phyloP scores from a whole-genome alignment of 2,888 invertebrate genomes.

The Caenorhabditis sp. region DNA sequence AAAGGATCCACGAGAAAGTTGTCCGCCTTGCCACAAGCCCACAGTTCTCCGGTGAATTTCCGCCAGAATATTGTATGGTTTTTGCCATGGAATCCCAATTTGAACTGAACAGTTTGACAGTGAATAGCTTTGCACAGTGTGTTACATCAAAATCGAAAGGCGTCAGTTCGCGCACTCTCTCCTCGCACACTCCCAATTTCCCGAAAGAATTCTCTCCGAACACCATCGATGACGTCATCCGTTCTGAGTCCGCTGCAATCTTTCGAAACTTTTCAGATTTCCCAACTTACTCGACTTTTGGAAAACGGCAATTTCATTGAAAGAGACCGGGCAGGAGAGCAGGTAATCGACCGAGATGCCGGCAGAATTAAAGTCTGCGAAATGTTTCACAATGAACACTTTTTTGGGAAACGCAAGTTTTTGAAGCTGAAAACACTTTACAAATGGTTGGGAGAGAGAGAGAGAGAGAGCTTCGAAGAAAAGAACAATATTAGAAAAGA shows the following conservation, averaged over 20 bases:
- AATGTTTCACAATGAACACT: not conserved
- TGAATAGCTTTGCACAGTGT: not conserved
- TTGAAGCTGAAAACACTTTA: not conserved
- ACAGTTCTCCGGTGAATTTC: not conserved
- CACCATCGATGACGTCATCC: no score
- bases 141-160: not conserved
- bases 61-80: conserved; percentile 10
- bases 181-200: not conserved
- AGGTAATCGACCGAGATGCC: not conserved
- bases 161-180: not conserved
- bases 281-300: not conserved
- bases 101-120: no score
- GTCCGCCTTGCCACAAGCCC: conserved; percentile 2
- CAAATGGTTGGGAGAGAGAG: no score
- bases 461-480: no score
- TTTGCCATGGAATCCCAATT: not conserved
- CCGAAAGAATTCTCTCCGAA: not conserved
- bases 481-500: not conserved
- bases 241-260: no score
- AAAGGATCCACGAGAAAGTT: not conserved
- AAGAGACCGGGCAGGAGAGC: no score
- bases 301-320: not conserved
- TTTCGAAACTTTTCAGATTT: no score
- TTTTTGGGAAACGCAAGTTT: not conserved
- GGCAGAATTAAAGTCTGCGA: not conserved